Percentiles rank a stretch among this genome's conserved stretches.
phyloP scores from a whole-genome alignment of 2,797 vertebrate species.

The Spinibarbus caldwelli region DNA sequence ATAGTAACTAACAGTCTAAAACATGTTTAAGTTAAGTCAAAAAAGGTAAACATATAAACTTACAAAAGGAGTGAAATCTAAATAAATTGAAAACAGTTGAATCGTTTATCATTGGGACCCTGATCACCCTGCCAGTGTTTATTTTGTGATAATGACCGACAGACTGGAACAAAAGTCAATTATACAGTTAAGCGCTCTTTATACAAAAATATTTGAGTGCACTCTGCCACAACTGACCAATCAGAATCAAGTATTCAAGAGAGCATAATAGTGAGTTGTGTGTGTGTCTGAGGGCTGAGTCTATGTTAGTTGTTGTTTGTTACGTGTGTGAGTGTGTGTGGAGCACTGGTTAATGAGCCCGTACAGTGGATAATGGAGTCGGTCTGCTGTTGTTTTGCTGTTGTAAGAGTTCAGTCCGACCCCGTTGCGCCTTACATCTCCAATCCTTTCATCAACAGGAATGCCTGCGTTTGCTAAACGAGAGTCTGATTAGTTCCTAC shows the following conservation, averaged over 20 bases:
- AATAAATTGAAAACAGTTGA: neutral
- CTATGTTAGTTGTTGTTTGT: conserved; percentile 13
- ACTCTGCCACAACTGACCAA: conserved; percentile 1
- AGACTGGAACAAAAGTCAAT: conserved; percentile 30
- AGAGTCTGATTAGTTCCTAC: conserved; percentile 78
- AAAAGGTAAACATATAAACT: neutral
- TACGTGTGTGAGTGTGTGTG: conserved; percentile 23
- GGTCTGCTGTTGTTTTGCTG: conserved; percentile 69
- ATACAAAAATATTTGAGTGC: conserved; percentile 25
- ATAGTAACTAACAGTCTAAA: neutral
- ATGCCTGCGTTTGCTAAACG: conserved; percentile 60
- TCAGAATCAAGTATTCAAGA: conserved; percentile 26
- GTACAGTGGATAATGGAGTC: conserved; percentile 74
- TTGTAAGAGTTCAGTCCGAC: conserved; percentile 69
- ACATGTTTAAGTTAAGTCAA: neutral
- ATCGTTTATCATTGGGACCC: neutral
- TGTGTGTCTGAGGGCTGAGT: conserved; percentile 7
- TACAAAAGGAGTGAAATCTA: neutral
- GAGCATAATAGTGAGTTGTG: neutral
- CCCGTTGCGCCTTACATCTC: conserved; percentile 70
- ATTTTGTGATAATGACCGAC: neutral
- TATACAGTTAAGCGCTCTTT: conserved; percentile 11
- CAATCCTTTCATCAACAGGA: conserved; percentile 73
- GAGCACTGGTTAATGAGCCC: conserved; percentile 46
- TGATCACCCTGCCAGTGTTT: neutral